phyloP scores from a whole-genome alignment of 2,888 invertebrate species.

The Melanargia galathea region DNA sequence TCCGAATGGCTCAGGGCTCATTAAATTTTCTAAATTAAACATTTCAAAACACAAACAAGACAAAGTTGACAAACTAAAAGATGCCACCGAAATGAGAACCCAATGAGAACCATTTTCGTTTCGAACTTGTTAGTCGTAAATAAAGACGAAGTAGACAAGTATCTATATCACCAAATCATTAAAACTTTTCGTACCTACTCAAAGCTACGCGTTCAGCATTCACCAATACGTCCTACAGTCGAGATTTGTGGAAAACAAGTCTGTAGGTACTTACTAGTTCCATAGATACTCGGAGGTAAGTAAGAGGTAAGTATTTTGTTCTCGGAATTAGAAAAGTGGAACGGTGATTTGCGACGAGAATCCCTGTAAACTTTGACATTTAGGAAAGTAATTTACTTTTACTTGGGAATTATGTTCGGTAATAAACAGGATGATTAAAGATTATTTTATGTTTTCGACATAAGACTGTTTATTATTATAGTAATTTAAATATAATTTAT shows the following conservation, averaged over 20 bases:
- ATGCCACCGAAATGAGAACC: neutral
- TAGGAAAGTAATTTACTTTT: constrained; percentile 24
- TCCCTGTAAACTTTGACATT: constrained; percentile 28
- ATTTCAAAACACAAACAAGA: no score
- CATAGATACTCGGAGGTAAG: no score
- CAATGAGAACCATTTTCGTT: neutral
- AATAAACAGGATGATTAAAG: constrained; percentile 18
- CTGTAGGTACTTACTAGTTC: constrained; percentile 15
- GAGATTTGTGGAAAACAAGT: constrained; percentile 12
- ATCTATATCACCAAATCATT: constrained; percentile 29
- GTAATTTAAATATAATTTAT: constrained; percentile 1
- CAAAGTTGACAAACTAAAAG: no score
- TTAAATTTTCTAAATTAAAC: no score
- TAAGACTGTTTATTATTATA: neutral
- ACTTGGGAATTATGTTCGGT: constrained; percentile 2
- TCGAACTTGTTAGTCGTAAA: constrained; percentile 3
- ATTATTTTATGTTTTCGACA: constrained; percentile 6
- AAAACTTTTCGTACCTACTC: constrained; percentile 31
- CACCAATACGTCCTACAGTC: constrained; percentile 4
- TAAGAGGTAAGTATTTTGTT: constrained; percentile 9
- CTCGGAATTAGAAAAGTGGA: constrained; percentile 17
- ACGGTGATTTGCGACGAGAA: constrained; percentile 20
- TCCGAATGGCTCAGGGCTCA: no score
- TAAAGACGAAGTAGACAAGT: neutral
- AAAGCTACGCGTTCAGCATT: constrained; percentile 24